Percentiles rank a stretch among this genome's conserved stretches.
Conservation (phyloP, 2,797 vertebrate genomes). For the Ammospiza maritima region DNA sequence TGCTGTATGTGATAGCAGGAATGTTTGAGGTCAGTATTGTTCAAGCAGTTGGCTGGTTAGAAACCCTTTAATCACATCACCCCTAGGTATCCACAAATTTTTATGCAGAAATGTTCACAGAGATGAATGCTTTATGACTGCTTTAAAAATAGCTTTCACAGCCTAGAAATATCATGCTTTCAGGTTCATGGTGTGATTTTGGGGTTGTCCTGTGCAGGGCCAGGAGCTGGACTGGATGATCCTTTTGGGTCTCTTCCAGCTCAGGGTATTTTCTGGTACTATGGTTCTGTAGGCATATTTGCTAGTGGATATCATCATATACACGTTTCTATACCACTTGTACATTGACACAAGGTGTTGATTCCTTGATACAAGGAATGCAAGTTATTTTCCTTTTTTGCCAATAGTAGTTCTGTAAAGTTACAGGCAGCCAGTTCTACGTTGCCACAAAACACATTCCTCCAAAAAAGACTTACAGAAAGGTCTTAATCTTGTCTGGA, state of each 20-base stretch:
- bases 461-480: background rate
- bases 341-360: background rate
- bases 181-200: background rate
- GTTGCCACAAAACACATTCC: background rate
- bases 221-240: background rate
- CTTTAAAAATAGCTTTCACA: background rate
- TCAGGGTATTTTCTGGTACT: background rate
- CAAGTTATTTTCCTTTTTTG: background rate
- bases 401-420: background rate
- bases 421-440: background rate
- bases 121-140: background rate
- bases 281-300: background rate
- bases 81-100: background rate
- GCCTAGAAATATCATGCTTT: background rate
- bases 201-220: background rate
- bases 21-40: background rate
- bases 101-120: background rate
- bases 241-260: background rate
- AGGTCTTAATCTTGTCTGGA: background rate
- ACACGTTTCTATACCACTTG: background rate
- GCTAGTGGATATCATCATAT: background rate
- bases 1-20: background rate
- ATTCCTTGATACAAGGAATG: background rate
- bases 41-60: background rate
- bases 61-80: background rate